Evolutionary conservation across 2,888 invertebrate species (phyloP), one percentile per base, ranked within the genome.

Genomic region (Tipula confusa): DNA sequence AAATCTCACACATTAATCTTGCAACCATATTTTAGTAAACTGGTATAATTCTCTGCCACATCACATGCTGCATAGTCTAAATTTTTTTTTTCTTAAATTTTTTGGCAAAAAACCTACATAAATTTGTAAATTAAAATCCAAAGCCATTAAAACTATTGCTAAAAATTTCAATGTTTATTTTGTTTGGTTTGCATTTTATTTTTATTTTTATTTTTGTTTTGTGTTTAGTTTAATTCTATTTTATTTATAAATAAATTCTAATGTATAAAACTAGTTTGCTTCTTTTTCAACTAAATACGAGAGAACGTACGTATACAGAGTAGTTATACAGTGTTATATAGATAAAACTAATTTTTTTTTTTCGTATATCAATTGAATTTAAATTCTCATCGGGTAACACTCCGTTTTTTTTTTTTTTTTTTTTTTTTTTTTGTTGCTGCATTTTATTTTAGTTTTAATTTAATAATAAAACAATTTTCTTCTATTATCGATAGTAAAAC

Each of bases 171-270:
- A 64, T 64, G 64, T 64, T 64, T 64, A 64, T 64, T 64, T 64
- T 64, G 64, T 64, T 64, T 64, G 64, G 64, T 64, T 64, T 64
- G 64, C 64, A 64, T 64, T 64, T n/a, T n/a, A n/a, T n/a, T n/a
- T n/a, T n/a, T n/a, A n/a, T n/a, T n/a, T n/a, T n/a, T 43, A 31
- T 31, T 31, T 31, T 5, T 31, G 3, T 31, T 31, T 43, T 64
- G 7, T 43, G n/a, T n/a, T 43, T 24, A 64, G 64, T 64, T 64
- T 64, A 64, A 64, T 64, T 64, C 64, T 64, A 9, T 36, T 43
- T 43, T 43, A 43, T 43, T 64, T 64, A 64, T 64, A 64, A 64
- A 64, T 64, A 64, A 64, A 64, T 64, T 64, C 64, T 64, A 64
- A 64, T 64, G 15, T 15, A 43, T 64, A 64, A 43, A 43, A 64